Conservation (phyloP, 2,797 vertebrate species). For the Neosilurus mollespiculum region DNA sequence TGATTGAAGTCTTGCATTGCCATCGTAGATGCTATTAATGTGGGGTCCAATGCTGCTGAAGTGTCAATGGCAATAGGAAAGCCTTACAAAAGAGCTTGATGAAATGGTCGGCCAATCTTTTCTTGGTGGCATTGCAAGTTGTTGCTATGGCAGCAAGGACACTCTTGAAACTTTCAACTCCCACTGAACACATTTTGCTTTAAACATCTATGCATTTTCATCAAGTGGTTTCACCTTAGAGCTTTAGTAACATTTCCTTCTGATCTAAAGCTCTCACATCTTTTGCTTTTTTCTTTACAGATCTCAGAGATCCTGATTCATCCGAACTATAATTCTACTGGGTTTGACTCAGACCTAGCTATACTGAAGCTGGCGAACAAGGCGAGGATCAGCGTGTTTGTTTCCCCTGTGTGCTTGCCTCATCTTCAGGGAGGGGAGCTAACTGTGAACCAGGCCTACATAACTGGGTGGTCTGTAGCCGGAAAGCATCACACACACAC, state of each 20-base stretch:
- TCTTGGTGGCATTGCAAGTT: neutral
- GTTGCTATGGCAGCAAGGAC: conserved; percentile 13
- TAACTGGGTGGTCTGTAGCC: conserved; percentile 78
- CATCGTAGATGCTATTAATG: neutral
- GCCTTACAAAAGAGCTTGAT: conserved; percentile 2
- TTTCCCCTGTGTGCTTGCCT: conserved; percentile 84
- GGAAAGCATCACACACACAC: conserved; percentile 56
- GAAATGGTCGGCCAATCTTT: conserved; percentile 3
- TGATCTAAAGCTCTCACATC: conserved; percentile 4
- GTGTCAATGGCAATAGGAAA: conserved; percentile 4
- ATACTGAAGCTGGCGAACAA: conserved; percentile 85
- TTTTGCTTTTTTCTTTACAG: conserved; percentile 61
- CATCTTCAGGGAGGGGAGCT: conserved; percentile 70
- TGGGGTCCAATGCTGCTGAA: neutral
- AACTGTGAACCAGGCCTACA: conserved; percentile 61
- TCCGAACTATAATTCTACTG: conserved; percentile 77
- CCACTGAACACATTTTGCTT: neutral
- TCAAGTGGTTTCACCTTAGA: neutral
- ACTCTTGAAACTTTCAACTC: neutral
- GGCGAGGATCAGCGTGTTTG: conserved; percentile 77
- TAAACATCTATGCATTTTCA: neutral
- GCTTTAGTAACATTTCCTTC: conserved; percentile 21
- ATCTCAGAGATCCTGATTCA: conserved; percentile 82
- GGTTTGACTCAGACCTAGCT: conserved; percentile 79
- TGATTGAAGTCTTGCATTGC: neutral